phyloP scores from a whole-genome alignment of 2,797 vertebrate genomes.

The Vireo griseus region DNA sequence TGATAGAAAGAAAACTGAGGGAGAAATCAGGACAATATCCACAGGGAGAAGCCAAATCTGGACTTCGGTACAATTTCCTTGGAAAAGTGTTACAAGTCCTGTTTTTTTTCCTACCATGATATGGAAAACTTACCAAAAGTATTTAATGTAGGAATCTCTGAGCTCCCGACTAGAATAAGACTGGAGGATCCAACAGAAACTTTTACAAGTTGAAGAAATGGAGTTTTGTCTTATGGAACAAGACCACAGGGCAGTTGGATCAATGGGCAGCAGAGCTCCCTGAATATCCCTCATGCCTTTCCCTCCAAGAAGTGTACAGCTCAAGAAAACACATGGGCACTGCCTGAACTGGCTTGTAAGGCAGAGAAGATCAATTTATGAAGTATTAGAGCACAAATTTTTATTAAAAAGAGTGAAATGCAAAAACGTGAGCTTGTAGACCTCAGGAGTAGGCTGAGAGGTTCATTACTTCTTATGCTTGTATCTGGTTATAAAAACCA shows the following conservation, averaged over 20 bases:
- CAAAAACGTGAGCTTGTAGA: background rate
- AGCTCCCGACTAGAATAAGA: background rate
- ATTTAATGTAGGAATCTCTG: background rate
- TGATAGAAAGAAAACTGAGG: background rate
- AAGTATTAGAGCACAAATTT: background rate
- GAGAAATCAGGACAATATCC: background rate
- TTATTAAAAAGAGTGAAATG: background rate
- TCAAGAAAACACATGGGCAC: background rate
- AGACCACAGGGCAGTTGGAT: background rate
- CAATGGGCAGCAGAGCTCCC: background rate
- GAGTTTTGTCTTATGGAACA: background rate
- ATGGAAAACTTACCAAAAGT: background rate
- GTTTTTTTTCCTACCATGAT: background rate
- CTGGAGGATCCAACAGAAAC: background rate
- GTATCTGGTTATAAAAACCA: background rate
- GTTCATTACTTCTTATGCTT: background rate
- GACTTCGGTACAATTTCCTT: background rate
- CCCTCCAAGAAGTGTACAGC: background rate
- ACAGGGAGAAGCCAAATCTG: background rate
- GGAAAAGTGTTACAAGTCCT: background rate
- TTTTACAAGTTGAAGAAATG: background rate
- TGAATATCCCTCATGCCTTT: background rate
- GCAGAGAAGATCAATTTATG: background rate
- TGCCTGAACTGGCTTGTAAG: background rate
- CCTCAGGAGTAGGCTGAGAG: accelerated